Percentiles rank a stretch among this genome's conserved stretches.
Conservation (phyloP, 2,113 vertebrate genomes). For the Eulemur rufifrons region DNA sequence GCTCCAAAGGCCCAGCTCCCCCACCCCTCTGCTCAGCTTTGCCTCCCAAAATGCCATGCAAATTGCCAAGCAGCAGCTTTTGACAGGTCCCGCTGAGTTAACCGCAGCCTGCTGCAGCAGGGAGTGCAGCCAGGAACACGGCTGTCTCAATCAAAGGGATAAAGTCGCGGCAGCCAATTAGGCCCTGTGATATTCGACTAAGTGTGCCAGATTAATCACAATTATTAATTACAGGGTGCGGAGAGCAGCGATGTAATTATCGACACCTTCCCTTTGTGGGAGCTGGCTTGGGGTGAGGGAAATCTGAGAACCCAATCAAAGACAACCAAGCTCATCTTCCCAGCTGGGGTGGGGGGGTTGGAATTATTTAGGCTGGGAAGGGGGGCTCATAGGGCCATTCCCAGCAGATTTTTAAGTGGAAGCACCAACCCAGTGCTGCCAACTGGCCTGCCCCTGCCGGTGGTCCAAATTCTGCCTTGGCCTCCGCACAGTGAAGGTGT, state of each 20-base stretch:
- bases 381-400: background rate
- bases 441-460: background rate
- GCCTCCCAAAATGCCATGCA: background rate
- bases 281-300: background rate
- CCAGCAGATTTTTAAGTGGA: background rate
- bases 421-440: background rate
- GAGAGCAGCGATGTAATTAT: constrained; percentile 39
- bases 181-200: constrained; percentile 25
- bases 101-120: background rate
- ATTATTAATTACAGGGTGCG: constrained; percentile 45
- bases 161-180: constrained; percentile 20
- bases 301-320: background rate
- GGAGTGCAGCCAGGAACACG: background rate
- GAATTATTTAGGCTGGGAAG: background rate
- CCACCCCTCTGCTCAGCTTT: background rate
- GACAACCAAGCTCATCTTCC: background rate
- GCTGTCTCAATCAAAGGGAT: constrained; percentile 47
- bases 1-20: background rate
- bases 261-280: background rate
- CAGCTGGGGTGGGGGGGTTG: no score
- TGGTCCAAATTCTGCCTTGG: fast-evolving
- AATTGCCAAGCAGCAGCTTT: background rate
- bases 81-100: constrained; percentile 15
- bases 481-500: fast-evolving
- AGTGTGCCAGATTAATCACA: constrained; percentile 34